Base-by-base conservation (phyloP, 2,888 invertebrate genomes). In the Cephus spinipes region DNA sequence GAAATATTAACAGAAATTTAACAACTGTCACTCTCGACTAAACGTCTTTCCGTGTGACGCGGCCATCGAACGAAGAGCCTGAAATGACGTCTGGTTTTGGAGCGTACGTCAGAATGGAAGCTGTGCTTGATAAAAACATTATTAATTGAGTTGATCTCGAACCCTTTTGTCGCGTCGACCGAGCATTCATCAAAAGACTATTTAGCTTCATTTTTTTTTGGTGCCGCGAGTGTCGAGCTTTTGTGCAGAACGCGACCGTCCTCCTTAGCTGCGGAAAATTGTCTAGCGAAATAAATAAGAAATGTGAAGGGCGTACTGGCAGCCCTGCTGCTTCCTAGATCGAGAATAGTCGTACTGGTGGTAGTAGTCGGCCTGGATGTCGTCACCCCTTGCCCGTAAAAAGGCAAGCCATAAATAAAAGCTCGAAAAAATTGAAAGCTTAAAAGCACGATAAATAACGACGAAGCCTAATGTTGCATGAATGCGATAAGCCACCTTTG, bases 401-500 rank as follows among this genome's bases (percentile, higher is more conserved):
- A 76, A 79, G 75, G 73, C 76, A 40, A 81, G 75, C 78, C 73
- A 78, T 78, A 78, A 77, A 82, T 81, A 82, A 83, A 83, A 84
- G 73, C 76, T 81, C 78, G 76, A 81, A 81, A 86, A 86, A 84
- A 84, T 84, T 84, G 84, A 84, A 85, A 85, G 82, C 82, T 85
- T 80, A 82, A 85, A 83, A 84, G 84, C 81, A 83, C 84, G 85
- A 88, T 90, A 88, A 91, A 91, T 91, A 90, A 89, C 87, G 87
- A 83, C 82, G 82, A 87, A 88, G 89, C 86, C 87, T 91, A 91
- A 91, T 91, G 90, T 90, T 91, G 90, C 90, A 91, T 90, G 90
- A 91, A 90, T 87, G 88, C 89, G 91, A 91, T 91, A 91, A 91
- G 90, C 89, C 84, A 85, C 85, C 86, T 74, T 74, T 73, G 76